Conservation (phyloP, 2,797 vertebrate genomes). For the Typhlichthys eigenmanni region DNA sequence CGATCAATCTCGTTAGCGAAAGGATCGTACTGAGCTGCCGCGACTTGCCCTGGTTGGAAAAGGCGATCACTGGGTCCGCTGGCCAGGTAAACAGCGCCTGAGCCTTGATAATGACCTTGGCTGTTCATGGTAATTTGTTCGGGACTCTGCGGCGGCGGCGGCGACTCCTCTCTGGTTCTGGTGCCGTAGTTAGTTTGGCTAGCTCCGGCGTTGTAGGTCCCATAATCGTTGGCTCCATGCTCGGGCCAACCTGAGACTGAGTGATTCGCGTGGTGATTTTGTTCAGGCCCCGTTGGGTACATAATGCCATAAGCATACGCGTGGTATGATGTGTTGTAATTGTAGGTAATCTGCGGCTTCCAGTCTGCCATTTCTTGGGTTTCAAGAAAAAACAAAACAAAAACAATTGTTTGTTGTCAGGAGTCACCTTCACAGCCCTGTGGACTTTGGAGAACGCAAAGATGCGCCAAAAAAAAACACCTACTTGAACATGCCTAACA, state of each 20-base stretch:
- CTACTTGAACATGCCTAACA: no score
- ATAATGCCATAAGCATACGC: constrained; percentile 70
- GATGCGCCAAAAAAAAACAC: no score
- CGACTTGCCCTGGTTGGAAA: constrained; percentile 32
- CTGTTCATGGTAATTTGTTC: constrained; percentile 28
- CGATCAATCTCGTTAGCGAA: constrained; percentile 32
- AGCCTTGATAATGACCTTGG: constrained; percentile 42
- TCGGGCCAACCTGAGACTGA: constrained; percentile 53
- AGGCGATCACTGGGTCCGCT: constrained; percentile 47
- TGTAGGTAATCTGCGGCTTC: constrained; percentile 71
- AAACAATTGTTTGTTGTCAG: background rate
- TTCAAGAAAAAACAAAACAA: background rate
- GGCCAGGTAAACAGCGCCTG: constrained; percentile 44
- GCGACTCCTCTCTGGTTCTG: constrained; percentile 22
- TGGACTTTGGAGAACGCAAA: no score
- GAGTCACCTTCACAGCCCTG: no score
- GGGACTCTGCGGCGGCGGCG: constrained; percentile 48
- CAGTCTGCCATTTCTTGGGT: constrained; percentile 71
- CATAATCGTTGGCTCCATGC: constrained; percentile 24
- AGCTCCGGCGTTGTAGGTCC: constrained; percentile 38
- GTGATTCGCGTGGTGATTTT: constrained; percentile 44
- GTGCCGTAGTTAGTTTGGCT: constrained; percentile 48
- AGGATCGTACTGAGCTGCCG: background rate
- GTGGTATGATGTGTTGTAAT: constrained; percentile 70
- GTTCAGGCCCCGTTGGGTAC: constrained; percentile 65